Conservation (phyloP, 2,797 vertebrate genomes). For the Chromis chromis region DNA sequence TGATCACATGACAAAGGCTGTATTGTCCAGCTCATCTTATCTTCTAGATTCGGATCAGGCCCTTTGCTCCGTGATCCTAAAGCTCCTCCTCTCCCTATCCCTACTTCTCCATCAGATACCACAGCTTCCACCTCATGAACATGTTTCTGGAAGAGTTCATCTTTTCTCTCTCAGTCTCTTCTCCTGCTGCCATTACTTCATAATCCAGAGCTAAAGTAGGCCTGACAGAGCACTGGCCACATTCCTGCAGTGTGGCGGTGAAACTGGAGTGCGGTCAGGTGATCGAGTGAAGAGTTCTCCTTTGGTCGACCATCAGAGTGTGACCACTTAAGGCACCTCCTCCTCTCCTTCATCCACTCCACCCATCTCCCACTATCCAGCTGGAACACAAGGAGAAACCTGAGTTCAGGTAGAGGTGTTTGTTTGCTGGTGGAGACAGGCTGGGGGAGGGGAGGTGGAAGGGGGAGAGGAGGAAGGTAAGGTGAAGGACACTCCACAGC, state of each 20-base stretch:
- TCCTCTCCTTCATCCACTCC: neutral
- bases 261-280: constrained; percentile 38
- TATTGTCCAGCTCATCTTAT: constrained; percentile 66
- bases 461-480: neutral
- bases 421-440: constrained; percentile 5
- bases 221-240: constrained; percentile 7
- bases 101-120: neutral
- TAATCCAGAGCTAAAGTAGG: constrained; percentile 14
- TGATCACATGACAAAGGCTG: constrained; percentile 71
- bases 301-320: constrained; percentile 39
- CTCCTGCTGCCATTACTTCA: neutral
- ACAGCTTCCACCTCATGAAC: neutral
- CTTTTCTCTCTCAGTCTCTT: neutral
- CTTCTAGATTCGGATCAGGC: constrained; percentile 28
- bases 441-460: neutral
- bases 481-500: constrained; percentile 48
- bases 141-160: neutral
- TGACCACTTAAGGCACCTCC: constrained; percentile 44
- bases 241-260: constrained; percentile 38
- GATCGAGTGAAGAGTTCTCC: constrained; percentile 30
- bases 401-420: constrained; percentile 27
- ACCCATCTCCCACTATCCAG: constrained; percentile 21
- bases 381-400: constrained; percentile 42
- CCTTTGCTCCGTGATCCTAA: constrained; percentile 5
- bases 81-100: neutral